Conservation (phyloP, 2,113 vertebrate genomes). For the Vulpes lagopus region DNA sequence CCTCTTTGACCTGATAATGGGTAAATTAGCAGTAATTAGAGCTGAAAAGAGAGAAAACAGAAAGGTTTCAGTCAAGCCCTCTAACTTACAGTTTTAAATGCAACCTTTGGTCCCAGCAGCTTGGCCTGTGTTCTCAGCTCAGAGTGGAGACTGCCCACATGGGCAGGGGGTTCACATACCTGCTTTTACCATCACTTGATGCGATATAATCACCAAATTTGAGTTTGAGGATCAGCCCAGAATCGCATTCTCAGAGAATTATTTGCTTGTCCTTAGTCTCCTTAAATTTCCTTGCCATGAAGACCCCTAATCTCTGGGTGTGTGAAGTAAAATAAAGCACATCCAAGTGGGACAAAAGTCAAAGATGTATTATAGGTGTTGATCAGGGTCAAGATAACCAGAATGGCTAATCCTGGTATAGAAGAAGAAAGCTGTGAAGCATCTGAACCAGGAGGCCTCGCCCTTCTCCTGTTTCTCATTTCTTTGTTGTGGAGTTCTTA, state of each 20-base stretch:
- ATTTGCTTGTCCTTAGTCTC: conserved; percentile 77
- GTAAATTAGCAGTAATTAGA: conserved; percentile 72
- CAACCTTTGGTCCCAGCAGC: not conserved
- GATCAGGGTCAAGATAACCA: not conserved
- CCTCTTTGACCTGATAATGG: conserved; percentile 75
- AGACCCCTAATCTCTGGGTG: conserved; percentile 76
- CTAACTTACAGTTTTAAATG: conserved; percentile 53
- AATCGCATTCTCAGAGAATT: conserved; percentile 64
- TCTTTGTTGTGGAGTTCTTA: not conserved
- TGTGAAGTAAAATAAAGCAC: conserved; percentile 69
- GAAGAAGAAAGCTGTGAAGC: not conserved
- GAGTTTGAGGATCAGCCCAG: not conserved
- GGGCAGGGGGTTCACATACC: conserved; percentile 32
- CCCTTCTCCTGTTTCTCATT: not conserved
- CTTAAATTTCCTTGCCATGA: conserved; percentile 80
- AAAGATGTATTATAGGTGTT: not conserved
- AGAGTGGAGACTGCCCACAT: conserved; percentile 49
- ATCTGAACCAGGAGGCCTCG: not conserved
- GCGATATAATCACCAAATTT: conserved; percentile 38
- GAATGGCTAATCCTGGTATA: not conserved
- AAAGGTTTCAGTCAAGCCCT: conserved; percentile 48
- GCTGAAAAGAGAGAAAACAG: conserved; percentile 75
- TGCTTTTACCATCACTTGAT: conserved; percentile 77
- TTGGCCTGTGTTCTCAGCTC: conserved; percentile 49
- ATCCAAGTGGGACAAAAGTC: not conserved